Base-by-base conservation (phyloP, 2,113 vertebrate species). In the Ctenomys sociabilis region DNA sequence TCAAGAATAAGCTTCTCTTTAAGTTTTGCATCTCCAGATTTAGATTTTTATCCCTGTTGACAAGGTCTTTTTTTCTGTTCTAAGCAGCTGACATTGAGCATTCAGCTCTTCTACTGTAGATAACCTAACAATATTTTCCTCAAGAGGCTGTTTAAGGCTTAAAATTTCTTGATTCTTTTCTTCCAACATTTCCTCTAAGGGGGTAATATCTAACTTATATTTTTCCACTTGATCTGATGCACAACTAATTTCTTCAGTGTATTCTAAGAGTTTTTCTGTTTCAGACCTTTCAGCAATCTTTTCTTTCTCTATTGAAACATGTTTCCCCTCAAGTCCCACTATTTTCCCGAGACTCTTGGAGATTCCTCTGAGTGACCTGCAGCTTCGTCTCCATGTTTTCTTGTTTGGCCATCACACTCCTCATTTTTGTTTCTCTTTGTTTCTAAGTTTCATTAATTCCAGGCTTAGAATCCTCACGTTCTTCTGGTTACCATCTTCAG, bases 371-470 rank as follows among this genome's bases (percentile, higher is more conserved):
- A 0, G 92, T 96, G 66, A 90, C 90, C 68, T 97, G 98, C 6
- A 98, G 93, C 83, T 98, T 98, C 85, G 91, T 93, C 91, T 98
- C 98, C 97, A 98, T 95, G 73, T 97, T 95, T 97, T 98, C 98
- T 19, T 98, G n/a, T 98, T 98, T 98, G 30, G 97, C 96, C 94
- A 98, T 75, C 11, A 95, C 85, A 66, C 37, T 95, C 99, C 98
- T 99, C 84, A 99, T 99, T 97, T 99, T 99, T 3, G 97, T 90
- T 98, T 99, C 99, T 91, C 99, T 98, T 98, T 98, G 95, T 99
- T 99, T 97, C 98, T 99, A 72, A 99, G 99, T 94, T 99, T 99
- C 98, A 99, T 99, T 92, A 99, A 78, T 57, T 99, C 99, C 96
- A 99, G 97, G 57, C 99, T 99, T 2, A 99, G 98, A 70, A 98